phyloP scores from a whole-genome alignment of 35 echinoderm and acorn worm species.

The Eucidaris tribuloides region DNA sequence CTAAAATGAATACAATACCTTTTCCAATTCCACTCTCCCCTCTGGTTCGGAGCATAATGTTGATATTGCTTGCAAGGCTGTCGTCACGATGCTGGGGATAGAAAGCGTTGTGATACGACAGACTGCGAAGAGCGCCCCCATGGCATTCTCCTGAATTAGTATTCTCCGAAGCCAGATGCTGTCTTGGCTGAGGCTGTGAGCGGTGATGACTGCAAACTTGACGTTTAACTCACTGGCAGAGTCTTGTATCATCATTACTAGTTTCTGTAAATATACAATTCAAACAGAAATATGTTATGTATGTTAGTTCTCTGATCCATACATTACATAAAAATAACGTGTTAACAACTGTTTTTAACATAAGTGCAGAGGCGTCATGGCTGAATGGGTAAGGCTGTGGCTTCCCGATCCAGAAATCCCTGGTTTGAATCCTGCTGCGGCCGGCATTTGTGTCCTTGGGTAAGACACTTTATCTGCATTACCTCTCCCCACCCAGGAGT shows the following conservation, averaged over 20 bases:
- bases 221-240: constrained; percentile 63
- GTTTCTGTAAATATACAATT: too few species aligned
- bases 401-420: too few species aligned
- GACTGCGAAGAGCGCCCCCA: constrained; percentile 44
- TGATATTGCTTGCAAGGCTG: constrained; percentile 33
- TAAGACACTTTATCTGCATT: too few species aligned
- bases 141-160: constrained; percentile 37
- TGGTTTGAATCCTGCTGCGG: too few species aligned
- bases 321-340: neutral
- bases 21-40: constrained; percentile 52
- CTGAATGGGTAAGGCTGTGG: too few species aligned
- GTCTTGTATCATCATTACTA: constrained; percentile 9
- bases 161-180: constrained; percentile 12
- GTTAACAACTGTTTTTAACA: neutral
- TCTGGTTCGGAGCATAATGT: constrained; percentile 33
- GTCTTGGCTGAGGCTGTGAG: constrained; percentile 25
- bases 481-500: too few species aligned
- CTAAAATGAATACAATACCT: too few species aligned
- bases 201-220: constrained; percentile 37
- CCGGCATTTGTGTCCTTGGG: too few species aligned
- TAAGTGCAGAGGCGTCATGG: neutral
- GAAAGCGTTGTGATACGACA: constrained; percentile 50
- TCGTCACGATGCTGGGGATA: constrained; percentile 20
- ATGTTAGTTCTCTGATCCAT: neutral
- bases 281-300: too few species aligned